Conservation (phyloP, 2,113 vertebrate genomes). For the Muntiacus reevesi region DNA sequence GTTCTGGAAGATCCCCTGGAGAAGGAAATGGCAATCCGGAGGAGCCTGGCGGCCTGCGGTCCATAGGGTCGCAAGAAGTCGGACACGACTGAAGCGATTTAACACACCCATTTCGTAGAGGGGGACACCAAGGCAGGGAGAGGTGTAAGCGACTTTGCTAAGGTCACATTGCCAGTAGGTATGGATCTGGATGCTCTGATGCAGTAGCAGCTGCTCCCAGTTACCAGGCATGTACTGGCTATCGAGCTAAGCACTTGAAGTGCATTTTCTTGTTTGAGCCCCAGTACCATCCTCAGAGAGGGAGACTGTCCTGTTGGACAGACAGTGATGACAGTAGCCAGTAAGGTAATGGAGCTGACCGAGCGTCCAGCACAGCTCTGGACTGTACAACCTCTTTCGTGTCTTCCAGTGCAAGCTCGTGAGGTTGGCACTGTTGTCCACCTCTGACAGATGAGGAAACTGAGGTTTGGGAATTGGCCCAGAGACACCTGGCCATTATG, state of each 20-base stretch:
- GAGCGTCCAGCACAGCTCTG: background rate
- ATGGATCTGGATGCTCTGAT: background rate
- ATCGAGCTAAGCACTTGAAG: background rate
- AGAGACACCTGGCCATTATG: background rate
- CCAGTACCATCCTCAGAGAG: background rate
- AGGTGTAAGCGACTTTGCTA: background rate
- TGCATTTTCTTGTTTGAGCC: background rate
- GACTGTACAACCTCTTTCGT: background rate
- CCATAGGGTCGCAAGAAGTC: background rate
- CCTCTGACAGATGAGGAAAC: background rate
- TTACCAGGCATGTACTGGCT: background rate
- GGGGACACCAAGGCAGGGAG: background rate
- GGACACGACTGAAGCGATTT: background rate
- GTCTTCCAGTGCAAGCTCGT: background rate
- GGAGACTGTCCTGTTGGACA: background rate
- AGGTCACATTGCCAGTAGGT: background rate
- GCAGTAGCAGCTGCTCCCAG: background rate
- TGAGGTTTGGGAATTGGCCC: background rate
- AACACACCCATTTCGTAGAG: background rate
- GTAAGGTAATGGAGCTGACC: background rate
- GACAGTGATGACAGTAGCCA: background rate
- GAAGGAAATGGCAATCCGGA: background rate
- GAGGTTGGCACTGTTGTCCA: background rate
- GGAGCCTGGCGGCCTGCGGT: background rate
- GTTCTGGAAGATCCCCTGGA: background rate